Percentiles rank a stretch among this genome's conserved stretches.
Conservation (phyloP, 2,113 vertebrate genomes). For the Gallinago undulata region DNA sequence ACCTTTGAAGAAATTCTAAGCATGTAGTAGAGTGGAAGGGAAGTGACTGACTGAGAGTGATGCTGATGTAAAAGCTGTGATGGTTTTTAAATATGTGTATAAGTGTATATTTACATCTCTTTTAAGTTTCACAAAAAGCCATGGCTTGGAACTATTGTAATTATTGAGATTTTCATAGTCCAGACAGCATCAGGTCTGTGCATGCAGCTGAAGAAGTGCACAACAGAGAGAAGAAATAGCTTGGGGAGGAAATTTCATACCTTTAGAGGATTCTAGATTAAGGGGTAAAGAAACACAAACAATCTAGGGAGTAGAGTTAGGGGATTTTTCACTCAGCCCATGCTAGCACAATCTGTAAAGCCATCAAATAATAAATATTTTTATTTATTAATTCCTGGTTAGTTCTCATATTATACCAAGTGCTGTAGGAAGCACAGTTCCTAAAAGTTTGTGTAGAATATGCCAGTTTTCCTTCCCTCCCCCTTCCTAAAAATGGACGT, state of each 20-base stretch:
- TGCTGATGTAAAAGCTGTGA: not conserved
- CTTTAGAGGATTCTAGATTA: not conserved
- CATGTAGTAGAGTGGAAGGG: not conserved
- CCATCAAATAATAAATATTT: not conserved
- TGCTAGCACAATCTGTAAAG: not conserved
- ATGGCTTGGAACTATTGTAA: not conserved
- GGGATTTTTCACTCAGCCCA: not conserved
- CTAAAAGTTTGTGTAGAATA: not conserved
- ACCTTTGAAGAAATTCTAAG: not conserved
- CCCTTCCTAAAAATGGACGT: fast-evolving
- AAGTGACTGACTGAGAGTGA: not conserved
- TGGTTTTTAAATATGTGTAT: not conserved
- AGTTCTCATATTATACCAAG: not conserved
- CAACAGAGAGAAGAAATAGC: not conserved
- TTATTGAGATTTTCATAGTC: not conserved
- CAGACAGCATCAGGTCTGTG: not conserved
- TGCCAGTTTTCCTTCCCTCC: not conserved
- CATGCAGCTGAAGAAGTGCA: not conserved
- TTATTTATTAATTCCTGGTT: not conserved
- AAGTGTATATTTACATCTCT: not conserved
- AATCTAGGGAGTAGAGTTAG: not conserved
- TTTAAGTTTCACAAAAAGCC: not conserved
- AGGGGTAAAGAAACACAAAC: not conserved
- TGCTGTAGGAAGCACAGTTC: not conserved
- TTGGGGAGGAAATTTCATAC: not conserved